Evolutionary conservation across 2,888 invertebrate species (phyloP).

Genomic region (Clitarchus hookeri): DNA sequence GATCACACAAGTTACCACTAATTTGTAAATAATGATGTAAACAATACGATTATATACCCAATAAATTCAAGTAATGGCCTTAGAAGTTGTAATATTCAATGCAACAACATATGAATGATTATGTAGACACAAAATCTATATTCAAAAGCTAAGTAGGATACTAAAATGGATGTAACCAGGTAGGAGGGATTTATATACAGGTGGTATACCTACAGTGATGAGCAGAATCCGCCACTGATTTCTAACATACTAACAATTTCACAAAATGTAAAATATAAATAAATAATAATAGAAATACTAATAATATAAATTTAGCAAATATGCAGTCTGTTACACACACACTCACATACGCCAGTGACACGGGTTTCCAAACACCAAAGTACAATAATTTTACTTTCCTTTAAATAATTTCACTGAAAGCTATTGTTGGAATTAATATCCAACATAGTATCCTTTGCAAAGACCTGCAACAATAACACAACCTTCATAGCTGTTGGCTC

Average conservation of each 20-base stretch:
- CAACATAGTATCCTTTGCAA: conserved; percentile 41
- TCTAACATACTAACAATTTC: neutral
- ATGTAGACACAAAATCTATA: too few relatives aligned
- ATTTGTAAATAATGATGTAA: too few relatives aligned
- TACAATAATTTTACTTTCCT: conserved; percentile 11
- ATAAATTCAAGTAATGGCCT: too few relatives aligned
- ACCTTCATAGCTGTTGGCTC: neutral
- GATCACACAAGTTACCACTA: too few relatives aligned
- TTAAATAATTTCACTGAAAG: conserved; percentile 16
- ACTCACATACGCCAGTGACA: neutral
- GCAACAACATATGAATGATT: too few relatives aligned
- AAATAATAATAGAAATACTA: neutral
- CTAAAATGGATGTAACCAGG: too few relatives aligned
- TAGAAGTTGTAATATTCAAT: too few relatives aligned
- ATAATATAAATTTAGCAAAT: neutral
- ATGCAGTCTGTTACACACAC: conserved; percentile 8
- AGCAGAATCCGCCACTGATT: neutral
- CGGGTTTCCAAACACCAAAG: neutral
- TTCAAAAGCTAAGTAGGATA: too few relatives aligned
- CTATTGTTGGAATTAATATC: conserved; percentile 36
- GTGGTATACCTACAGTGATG: neutral
- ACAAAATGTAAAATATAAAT: neutral
- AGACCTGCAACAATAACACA: conserved; percentile 42
- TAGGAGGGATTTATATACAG: neutral
- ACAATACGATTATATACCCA: too few relatives aligned